These are phyloP conservation scores for Zosterops hypoxanthus DNA, from an alignment of 2,113 vertebrate species.

Conservation along the genomic window DNA sequence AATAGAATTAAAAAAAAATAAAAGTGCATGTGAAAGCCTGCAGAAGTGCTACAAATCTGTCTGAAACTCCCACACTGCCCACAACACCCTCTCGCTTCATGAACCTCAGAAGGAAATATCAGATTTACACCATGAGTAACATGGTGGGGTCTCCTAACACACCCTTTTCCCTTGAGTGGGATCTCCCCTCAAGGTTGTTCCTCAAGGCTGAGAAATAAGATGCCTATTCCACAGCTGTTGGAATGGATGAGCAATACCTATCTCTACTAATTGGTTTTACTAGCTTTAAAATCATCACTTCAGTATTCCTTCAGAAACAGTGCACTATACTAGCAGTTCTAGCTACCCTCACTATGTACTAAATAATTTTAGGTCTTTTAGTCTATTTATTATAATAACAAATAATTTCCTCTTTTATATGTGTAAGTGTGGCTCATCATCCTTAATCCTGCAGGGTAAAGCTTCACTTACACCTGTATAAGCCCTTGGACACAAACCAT, in stretches of 20 bases:
- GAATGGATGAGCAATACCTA: background rate
- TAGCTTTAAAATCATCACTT: fast-evolving
- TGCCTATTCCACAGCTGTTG: too few species aligned
- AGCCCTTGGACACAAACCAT: background rate
- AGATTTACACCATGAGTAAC: background rate
- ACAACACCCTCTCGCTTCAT: too few species aligned
- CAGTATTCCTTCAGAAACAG: background rate
- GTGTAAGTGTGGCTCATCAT: background rate
- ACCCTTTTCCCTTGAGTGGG: fast-evolving
- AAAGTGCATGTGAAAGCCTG: background rate
- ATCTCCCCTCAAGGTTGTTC: background rate
- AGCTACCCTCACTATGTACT: background rate
- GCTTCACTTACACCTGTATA: background rate
- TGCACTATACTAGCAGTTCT: background rate
- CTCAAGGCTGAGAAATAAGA: background rate
- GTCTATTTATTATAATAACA: background rate
- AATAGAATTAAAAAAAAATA: background rate
- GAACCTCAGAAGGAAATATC: background rate
- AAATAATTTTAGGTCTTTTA: background rate
- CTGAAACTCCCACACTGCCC: background rate
- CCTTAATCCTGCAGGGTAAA: background rate
- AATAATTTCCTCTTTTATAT: background rate
- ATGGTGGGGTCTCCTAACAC: background rate
- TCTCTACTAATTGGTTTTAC: background rate
- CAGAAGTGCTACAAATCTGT: background rate